These are phyloP conservation scores for Phalera bucephala DNA, from an alignment of 2,888 invertebrate species.

Conservation along the genomic window DNA sequence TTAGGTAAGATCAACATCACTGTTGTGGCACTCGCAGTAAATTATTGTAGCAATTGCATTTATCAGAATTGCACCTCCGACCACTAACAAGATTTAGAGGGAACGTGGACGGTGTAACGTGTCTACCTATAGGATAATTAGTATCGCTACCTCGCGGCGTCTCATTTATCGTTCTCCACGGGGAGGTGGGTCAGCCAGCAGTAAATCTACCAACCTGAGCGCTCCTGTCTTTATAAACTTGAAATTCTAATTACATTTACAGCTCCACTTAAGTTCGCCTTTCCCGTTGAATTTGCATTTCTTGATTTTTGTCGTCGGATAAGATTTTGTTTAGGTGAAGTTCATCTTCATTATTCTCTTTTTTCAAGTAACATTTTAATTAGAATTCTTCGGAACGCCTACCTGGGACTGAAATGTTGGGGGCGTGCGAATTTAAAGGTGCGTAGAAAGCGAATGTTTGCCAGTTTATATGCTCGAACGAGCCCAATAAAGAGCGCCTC, in stretches of 20 bases:
- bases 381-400: conserved; percentile 26
- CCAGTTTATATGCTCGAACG: conserved; percentile 67
- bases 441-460: conserved; percentile 56
- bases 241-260: conserved; percentile 83
- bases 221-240: conserved; percentile 80
- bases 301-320: conserved; percentile 67
- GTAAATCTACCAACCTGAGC: conserved; percentile 81
- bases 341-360: conserved; percentile 43
- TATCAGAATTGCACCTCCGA: conserved; percentile 64
- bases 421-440: conserved; percentile 35
- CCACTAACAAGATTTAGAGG: conserved; percentile 71
- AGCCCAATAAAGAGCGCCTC: conserved; percentile 75
- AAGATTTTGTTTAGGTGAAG: conserved; percentile 52
- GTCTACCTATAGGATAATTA: conserved; percentile 78
- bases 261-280: conserved; percentile 72
- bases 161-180: conserved; percentile 76
- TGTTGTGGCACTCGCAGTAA: conserved; percentile 38
- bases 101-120: conserved; percentile 59
- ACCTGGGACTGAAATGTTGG: conserved; percentile 27
- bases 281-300: conserved; percentile 74
- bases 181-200: conserved; percentile 79
- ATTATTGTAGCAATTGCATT: conserved; percentile 56
- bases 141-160: conserved; percentile 78
- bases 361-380: conserved; percentile 32
- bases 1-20: conserved; percentile 33